phyloP scores from a whole-genome alignment of 2,888 invertebrate species.

The Drosophila paranaensis region DNA sequence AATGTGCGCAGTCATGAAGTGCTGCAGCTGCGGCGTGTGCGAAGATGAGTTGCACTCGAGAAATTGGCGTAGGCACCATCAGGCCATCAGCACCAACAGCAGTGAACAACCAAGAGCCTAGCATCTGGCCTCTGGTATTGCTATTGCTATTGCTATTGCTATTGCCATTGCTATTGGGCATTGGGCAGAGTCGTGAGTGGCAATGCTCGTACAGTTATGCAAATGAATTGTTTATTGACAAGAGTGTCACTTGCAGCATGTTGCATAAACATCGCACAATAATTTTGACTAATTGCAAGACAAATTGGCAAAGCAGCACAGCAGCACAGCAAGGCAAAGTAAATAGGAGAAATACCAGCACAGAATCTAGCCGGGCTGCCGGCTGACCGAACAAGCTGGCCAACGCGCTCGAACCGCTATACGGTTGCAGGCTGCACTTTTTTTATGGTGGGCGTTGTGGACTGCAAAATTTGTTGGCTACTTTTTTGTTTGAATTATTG shows the following conservation, averaged over 20 bases:
- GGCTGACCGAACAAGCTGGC: conserved; percentile 1
- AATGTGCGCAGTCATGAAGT: conserved; percentile 69
- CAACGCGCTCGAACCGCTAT: conserved; percentile 42
- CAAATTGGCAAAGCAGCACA: conserved; percentile 58
- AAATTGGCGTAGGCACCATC: conserved; percentile 57
- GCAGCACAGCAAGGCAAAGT: conserved; percentile 15
- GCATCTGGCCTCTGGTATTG: conserved; percentile 32
- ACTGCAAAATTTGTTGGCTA: conserved; percentile 67
- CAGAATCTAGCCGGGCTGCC: conserved; percentile 12
- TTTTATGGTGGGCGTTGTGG: conserved; percentile 64
- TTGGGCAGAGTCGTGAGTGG: conserved; percentile 59
- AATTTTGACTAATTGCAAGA: conserved; percentile 75
- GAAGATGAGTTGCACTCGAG: conserved; percentile 74
- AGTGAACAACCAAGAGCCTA: conserved; percentile 32
- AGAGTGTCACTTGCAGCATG: conserved; percentile 72
- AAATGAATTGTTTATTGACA: conserved; percentile 75
- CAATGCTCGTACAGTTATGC: conserved; percentile 67
- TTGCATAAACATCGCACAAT: conserved; percentile 77
- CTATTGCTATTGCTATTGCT: not conserved
- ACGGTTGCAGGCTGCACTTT: conserved; percentile 42
- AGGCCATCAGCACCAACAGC: conserved; percentile 14
- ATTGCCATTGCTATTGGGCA: conserved; percentile 15
- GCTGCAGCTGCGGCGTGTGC: conserved; percentile 55
- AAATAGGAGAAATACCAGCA: conserved; percentile 28
- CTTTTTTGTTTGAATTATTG: conserved; percentile 79